Conservation (phyloP, 2,797 vertebrate genomes). For the Luscinia luscinia region DNA sequence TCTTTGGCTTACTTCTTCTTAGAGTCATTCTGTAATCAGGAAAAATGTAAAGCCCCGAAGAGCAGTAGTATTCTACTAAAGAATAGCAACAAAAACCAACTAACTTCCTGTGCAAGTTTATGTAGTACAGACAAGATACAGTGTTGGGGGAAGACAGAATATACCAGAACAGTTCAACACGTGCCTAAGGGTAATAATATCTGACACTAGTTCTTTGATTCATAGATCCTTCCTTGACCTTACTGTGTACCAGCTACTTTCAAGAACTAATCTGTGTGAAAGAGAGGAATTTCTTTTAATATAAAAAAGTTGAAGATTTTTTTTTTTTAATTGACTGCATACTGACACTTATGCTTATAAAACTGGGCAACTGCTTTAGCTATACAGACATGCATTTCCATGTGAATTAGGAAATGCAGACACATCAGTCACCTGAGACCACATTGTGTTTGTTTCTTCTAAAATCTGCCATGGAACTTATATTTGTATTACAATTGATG, state of each 20-base stretch:
- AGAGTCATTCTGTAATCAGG: not conserved
- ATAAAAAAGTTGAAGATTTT: not conserved
- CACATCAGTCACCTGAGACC: not conserved
- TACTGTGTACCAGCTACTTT: not conserved
- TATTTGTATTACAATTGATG: not conserved
- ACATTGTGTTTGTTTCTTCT: not conserved
- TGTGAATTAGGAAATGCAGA: not conserved
- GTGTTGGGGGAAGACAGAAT: not conserved
- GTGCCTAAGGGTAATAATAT: not conserved
- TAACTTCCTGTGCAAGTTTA: not conserved
- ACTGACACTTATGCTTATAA: not conserved
- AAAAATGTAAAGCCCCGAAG: not conserved
- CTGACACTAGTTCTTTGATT: not conserved
- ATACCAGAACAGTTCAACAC: not conserved
- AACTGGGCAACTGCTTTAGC: not conserved
- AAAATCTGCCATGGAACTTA: not conserved
- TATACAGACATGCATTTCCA: not conserved
- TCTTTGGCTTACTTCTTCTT: not conserved
- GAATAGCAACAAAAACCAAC: not conserved
- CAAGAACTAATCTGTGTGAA: not conserved
- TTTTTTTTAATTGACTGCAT: rapidly evolving
- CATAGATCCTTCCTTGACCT: not conserved
- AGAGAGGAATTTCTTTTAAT: not conserved
- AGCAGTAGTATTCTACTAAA: not conserved
- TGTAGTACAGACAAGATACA: not conserved